Base-by-base conservation (phyloP, 2,888 invertebrate species). In the Dorcus parallelipipedus region DNA sequence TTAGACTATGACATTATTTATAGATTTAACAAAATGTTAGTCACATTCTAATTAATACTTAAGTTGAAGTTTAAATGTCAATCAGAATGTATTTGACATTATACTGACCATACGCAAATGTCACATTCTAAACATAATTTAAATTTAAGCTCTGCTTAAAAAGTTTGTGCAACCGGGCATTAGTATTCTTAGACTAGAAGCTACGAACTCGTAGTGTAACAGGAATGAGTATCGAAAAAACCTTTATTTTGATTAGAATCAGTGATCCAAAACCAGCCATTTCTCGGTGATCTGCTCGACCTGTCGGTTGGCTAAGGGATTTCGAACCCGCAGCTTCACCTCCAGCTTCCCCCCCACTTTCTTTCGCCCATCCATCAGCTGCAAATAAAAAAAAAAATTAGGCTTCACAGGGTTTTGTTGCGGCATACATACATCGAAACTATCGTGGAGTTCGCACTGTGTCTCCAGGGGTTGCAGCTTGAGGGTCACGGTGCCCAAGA, bases 341-440 rank as follows among this genome's bases (percentile, higher is more conserved):
- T 97, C 97, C 58, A 97, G 71, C 69, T 95, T 94, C 0, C 96
- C 97, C 10, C 96, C 96, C 7, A 90, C 86, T 9, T 90, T 81
- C 68, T 92, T 91, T 23, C 96, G 84, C 0, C 96, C 96, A 64
- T 97, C 95, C 87, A 93, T 87, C 54, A 97, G 73, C 95, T 95
- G 76, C 7, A 76, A 79, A 67, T 64, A n/a, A 60, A 50, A 49
- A 54, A 10, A 3, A 45, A 45, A 9, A 14, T 14, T 14, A 14
- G 14, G 3, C 20, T 5, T 48, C 48, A 5, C 26, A 2, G 8
- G 10, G 42, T 42, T 42, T 14, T 7, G 8, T 7, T 6, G 42
- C 7, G 3, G 17, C 60, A 55, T 63, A 86, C 91, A 89, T 80
- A 96, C 95, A 80, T 96, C 93, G 76, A 89, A 95, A 1, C 93